Percentiles rank a stretch among this genome's conserved stretches.
Conservation (phyloP, 2,113 vertebrate genomes). For the Cinclus cinclus region DNA sequence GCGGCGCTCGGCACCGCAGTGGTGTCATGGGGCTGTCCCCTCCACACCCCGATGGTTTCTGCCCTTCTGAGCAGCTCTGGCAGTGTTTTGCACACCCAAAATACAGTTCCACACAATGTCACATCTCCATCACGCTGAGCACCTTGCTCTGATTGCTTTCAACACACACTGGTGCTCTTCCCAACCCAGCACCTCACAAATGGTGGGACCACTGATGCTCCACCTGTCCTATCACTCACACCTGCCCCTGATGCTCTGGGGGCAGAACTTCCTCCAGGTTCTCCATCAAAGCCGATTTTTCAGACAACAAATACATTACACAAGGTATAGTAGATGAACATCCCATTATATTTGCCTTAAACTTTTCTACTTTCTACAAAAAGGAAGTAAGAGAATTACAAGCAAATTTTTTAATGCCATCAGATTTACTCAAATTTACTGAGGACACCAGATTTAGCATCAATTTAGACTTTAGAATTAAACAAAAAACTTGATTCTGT, state of each 20-base stretch:
- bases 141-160: background rate
- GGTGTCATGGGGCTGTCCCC: background rate
- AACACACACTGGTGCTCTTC: fast-evolving
- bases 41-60: background rate
- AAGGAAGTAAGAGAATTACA: background rate
- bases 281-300: background rate
- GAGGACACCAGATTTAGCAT: background rate
- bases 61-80: background rate
- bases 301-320: background rate
- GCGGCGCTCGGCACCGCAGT: fast-evolving
- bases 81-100: fast-evolving
- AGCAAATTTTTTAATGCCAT: background rate
- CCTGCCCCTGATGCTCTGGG: background rate
- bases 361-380: background rate
- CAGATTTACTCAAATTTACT: background rate
- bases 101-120: fast-evolving
- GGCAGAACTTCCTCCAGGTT: background rate
- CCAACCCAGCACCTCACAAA: background rate
- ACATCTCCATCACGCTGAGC: fast-evolving
- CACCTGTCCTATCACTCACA: fast-evolving
- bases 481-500: background rate
- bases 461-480: background rate
- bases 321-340: background rate
- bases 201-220: background rate
- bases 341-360: fast-evolving